A percentile compares a stretch with the other conserved stretches of the same genome.
These are phyloP conservation scores for Ecdyonurus torrentis DNA, from an alignment of 2,888 invertebrate genomes.

Conservation along the genomic window DNA sequence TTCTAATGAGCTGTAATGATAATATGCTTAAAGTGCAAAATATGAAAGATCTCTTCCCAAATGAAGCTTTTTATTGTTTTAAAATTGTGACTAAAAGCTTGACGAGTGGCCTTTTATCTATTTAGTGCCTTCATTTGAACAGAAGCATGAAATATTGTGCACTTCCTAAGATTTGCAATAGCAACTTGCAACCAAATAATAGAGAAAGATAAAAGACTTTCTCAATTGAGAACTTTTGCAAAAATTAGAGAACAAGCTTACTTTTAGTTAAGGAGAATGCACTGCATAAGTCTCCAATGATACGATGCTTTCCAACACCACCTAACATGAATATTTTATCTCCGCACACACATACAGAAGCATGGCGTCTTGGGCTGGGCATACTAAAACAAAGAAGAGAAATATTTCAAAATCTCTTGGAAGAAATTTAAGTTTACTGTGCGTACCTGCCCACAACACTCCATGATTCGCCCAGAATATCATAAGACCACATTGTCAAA, in stretches of 20 bases:
- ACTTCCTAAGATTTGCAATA: too few relatives aligned
- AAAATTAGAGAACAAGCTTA: constrained; percentile 10
- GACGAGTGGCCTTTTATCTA: too few relatives aligned
- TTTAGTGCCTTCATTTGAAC: too few relatives aligned
- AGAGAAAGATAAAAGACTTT: too few relatives aligned
- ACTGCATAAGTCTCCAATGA: constrained; percentile 17
- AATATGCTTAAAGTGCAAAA: too few relatives aligned
- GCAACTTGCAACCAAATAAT: too few relatives aligned
- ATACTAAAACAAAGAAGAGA: constrained; percentile 12
- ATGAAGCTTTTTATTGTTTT: too few relatives aligned
- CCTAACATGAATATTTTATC: constrained; percentile 20
- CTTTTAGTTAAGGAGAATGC: constrained; percentile 15
- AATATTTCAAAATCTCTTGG: neutral
- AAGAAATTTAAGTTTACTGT: neutral
- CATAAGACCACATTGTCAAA: constrained; percentile 18
- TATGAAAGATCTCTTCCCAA: too few relatives aligned
- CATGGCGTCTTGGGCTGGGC: constrained; percentile 17
- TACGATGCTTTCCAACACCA: constrained; percentile 19
- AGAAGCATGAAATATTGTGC: too few relatives aligned
- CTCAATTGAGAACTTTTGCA: neutral
- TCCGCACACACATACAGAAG: constrained; percentile 17
- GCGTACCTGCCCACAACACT: constrained; percentile 17
- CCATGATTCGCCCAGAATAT: constrained; percentile 17
- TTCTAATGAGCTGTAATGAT: too few relatives aligned
- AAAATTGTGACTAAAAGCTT: too few relatives aligned